These are phyloP conservation scores for Pterocles orientalis DNA, from an alignment of 2,113 vertebrate genomes.

Conservation along the genomic window DNA sequence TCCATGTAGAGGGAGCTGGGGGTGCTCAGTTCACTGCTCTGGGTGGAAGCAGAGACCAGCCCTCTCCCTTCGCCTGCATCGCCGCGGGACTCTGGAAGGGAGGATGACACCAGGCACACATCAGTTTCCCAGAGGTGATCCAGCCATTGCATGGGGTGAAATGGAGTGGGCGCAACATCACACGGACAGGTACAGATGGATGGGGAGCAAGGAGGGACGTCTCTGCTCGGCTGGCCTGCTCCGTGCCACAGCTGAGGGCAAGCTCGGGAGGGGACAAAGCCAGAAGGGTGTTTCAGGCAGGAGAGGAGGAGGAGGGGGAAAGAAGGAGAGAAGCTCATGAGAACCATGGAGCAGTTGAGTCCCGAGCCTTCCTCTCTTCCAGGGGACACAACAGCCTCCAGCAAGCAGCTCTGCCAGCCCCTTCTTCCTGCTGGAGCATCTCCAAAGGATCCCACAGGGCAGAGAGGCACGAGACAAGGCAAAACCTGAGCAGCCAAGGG, in stretches of 20 bases:
- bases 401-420: neutral
- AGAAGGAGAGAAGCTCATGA: neutral
- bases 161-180: neutral
- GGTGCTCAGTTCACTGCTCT: constrained; percentile 77
- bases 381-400: neutral
- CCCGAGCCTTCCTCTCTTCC: neutral
- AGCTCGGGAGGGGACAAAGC: neutral
- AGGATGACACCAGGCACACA: neutral
- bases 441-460: neutral
- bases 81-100: constrained; percentile 78
- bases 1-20: constrained; percentile 86
- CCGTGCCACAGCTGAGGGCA: neutral
- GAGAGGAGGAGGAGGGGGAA: neutral
- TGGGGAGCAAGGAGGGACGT: neutral
- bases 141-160: neutral
- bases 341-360: rapidly evolving
- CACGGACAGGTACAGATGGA: neutral
- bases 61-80: constrained; percentile 72
- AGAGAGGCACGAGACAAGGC: neutral
- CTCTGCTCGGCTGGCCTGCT: neutral
- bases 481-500: neutral
- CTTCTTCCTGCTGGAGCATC: neutral
- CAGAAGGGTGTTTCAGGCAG: neutral
- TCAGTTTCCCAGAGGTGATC: neutral
- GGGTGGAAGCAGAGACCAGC: constrained; percentile 75